These are phyloP conservation scores for Leptosomus discolor DNA, from an alignment of 2,113 vertebrate species.

Conservation along the genomic window DNA sequence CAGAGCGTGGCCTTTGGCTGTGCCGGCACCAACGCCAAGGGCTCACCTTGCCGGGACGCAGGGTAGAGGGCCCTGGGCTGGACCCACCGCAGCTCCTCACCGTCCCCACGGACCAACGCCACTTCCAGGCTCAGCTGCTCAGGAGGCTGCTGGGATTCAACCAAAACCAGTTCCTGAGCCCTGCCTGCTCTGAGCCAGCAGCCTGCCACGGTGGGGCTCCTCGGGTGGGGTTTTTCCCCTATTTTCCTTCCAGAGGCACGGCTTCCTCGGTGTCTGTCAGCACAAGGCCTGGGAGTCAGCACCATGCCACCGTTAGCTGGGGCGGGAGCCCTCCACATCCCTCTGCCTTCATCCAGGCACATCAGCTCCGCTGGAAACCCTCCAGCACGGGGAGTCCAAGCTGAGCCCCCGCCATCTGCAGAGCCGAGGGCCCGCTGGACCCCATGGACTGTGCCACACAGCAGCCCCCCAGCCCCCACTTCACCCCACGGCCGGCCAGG, in stretches of 20 bases:
- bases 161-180: not conserved
- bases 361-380: not conserved
- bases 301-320: rapidly evolving
- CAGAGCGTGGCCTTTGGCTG: rapidly evolving
- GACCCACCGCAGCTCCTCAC: rapidly evolving
- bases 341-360: not conserved
- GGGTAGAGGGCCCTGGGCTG: not conserved
- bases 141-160: not conserved
- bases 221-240: not conserved
- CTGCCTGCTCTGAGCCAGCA: not conserved
- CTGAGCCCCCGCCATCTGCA: too few relatives aligned
- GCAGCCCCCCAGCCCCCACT: rapidly evolving
- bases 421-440: too few relatives aligned
- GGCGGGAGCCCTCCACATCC: not conserved
- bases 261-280: not conserved
- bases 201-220: rapidly evolving
- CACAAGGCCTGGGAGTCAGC: not conserved
- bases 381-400: rapidly evolving
- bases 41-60: rapidly evolving
- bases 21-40: rapidly evolving
- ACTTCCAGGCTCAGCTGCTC: not conserved
- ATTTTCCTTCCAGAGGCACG: rapidly evolving
- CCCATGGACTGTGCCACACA: not conserved
- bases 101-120: rapidly evolving
- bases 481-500: rapidly evolving